Evolutionary conservation across 2,888 invertebrate species (phyloP), one percentile per base, ranked within the genome.

Genomic region (Drosophila falleni): DNA sequence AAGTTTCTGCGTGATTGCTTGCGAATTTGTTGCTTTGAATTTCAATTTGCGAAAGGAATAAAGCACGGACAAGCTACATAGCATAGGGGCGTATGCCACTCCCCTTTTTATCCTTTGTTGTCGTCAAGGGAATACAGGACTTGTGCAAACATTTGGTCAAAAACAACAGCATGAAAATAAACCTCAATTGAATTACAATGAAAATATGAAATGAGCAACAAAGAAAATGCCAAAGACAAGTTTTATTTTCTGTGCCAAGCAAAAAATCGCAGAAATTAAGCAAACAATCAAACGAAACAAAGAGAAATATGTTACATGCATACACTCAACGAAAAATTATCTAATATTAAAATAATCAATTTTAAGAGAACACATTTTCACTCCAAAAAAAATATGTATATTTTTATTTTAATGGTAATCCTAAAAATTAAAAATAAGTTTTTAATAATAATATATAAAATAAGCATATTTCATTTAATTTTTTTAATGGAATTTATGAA

Each of bases 151-250:
- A 89, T 78, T 79, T 74, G 86, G 67, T 63, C 54, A 65, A 73
- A 78, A 62, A 26, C 35, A 62, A 53, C 55, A 69, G 46, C 61
- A 42, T 33, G 54, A 50, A 74, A 75, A 29, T 2, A 29, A 71
- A 72, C 78, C 75, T 37, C 90, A 87, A 89, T 87, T 85, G 85
- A 89, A 89, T 90, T 89, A 87, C 87, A 87, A 87, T 84, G 80
- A 86, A 88, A 83, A 86, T 83, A 89, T 86, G 89, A 88, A 74
- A 78, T 67, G 71, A 73, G 65, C 66, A 69, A 74, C 68, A 71
- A 70, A 76, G 78, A 74, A 62, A 74, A 78, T 53, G 6, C 13
- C 29, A 35, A 29, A 51, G 31, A 37, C 51, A 58, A 55, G 29
- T 41, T 19, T 41, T 16, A 15, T 53, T 55, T 61, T 41, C 50